Percentiles rank a stretch among this genome's conserved stretches.
phyloP scores from a whole-genome alignment of 2,113 vertebrate species.

The Crocuta crocuta region DNA sequence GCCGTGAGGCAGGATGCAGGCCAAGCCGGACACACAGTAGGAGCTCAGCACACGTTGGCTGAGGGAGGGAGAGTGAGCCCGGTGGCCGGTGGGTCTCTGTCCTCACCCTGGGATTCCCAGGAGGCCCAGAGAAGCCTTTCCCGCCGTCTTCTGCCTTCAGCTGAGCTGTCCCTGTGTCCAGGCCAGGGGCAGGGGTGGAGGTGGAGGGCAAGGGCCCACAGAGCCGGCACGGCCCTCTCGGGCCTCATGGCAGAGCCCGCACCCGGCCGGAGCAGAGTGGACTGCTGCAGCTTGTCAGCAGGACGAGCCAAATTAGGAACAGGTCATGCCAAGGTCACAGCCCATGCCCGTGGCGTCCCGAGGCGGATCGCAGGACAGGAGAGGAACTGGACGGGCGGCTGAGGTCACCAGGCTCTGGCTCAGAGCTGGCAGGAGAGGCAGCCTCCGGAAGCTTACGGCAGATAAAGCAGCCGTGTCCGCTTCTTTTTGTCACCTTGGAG shows the following conservation, averaged over 20 bases:
- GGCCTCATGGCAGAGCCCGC: background rate
- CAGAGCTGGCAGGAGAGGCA: background rate
- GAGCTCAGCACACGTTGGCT: background rate
- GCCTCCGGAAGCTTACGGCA: background rate
- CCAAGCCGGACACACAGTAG: no score
- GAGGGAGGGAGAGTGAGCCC: background rate
- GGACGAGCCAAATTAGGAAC: background rate
- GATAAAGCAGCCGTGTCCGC: no score
- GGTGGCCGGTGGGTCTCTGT: background rate
- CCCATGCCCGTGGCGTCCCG: background rate
- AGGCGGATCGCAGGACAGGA: background rate
- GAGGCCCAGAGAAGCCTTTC: background rate
- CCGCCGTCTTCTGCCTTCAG: background rate
- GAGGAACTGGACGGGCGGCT: background rate
- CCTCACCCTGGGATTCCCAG: background rate
- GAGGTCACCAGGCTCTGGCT: background rate
- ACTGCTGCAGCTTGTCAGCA: background rate
- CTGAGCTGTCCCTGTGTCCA: background rate
- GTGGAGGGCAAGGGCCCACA: no score
- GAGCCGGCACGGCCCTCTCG: background rate
- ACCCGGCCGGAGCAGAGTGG: no score
- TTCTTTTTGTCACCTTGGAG: no score
- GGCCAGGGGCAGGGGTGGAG: background rate
- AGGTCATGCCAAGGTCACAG: background rate
- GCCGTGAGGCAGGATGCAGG: accelerated